These are phyloP conservation scores for Mesembrinibis cayennensis DNA, from an alignment of 2,113 vertebrate species.

Conservation along the genomic window DNA sequence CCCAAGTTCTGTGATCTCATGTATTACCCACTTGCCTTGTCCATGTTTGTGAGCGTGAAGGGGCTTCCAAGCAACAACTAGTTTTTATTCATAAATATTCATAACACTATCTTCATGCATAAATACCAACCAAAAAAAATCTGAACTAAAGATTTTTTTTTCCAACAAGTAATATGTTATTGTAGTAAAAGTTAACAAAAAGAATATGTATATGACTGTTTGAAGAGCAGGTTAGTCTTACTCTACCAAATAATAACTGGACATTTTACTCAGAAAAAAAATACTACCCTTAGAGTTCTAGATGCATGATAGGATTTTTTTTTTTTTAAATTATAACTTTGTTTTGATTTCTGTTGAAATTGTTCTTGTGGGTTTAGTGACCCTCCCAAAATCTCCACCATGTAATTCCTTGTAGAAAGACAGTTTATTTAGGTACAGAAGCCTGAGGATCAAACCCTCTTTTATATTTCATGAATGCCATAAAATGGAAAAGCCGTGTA, in stretches of 20 bases:
- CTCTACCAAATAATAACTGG: not conserved
- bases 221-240: not conserved
- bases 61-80: not conserved
- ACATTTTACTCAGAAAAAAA: not conserved
- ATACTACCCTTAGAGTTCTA: fast-evolving
- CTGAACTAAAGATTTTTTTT: fast-evolving
- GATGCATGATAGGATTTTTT: not conserved
- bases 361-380: not conserved
- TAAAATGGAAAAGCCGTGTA: not conserved
- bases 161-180: not conserved
- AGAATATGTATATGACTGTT: not conserved
- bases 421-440: not conserved
- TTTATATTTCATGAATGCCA: not conserved
- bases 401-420: not conserved
- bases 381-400: not conserved
- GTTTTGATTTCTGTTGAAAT: not conserved
- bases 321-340: not conserved
- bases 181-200: not conserved
- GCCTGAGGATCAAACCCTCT: not conserved
- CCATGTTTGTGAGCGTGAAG: not conserved
- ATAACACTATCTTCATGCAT: not conserved
- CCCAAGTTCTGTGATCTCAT: not conserved
- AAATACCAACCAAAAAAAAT: not conserved
- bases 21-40: not conserved
- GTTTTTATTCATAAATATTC: not conserved